phyloP scores from a whole-genome alignment of 1,140 invertebrate species.

The Drosophila pandora region DNA sequence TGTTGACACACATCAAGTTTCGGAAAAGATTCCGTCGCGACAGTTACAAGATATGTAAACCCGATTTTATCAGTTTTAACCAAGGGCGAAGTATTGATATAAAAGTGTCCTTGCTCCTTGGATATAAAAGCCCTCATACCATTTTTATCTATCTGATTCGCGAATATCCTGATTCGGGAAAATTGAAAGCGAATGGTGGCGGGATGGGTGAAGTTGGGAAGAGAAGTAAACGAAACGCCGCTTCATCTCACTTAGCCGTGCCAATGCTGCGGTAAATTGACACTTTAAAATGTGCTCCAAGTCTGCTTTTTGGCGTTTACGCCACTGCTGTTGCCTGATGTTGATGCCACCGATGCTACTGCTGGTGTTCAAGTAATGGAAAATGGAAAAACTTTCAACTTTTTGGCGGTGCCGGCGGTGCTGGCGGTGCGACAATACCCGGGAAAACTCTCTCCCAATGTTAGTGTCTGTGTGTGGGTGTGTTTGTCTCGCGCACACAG shows the following conservation, averaged over 20 bases:
- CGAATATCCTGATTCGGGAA: slow-evolving; percentile 29
- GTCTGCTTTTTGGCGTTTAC: slow-evolving; percentile 79
- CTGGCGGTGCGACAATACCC: slow-evolving; percentile 14
- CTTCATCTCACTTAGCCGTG: slow-evolving; percentile 65
- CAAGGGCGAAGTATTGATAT: not conserved
- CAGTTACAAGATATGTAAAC: not conserved
- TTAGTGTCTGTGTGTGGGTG: not conserved
- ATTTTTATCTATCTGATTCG: slow-evolving; percentile 20
- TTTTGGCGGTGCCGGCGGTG: slow-evolving; percentile 8
- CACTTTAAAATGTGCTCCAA: slow-evolving; percentile 81
- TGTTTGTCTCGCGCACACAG: slow-evolving; percentile 36
- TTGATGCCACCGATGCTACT: not conserved
- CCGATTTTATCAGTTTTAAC: slow-evolving; percentile 2
- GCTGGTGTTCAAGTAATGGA: slow-evolving; percentile 63
- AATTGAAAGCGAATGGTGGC: slow-evolving; percentile 72
- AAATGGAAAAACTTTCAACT: slow-evolving; percentile 82
- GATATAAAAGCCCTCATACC: not conserved
- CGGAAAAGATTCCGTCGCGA: not conserved
- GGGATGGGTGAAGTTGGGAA: not conserved
- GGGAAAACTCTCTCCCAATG: slow-evolving; percentile 4
- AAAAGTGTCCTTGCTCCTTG: not conserved
- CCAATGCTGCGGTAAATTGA: slow-evolving; percentile 82
- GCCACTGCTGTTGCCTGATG: slow-evolving; percentile 14
- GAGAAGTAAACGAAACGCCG: slow-evolving; percentile 61
- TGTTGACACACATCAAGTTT: not conserved